A percentile compares a stretch with the other conserved stretches of the same genome.
These are phyloP conservation scores for Epizoanthus ramosus DNA, from an alignment of 92 coral and sea anemone genomes.

Conservation along the genomic window DNA sequence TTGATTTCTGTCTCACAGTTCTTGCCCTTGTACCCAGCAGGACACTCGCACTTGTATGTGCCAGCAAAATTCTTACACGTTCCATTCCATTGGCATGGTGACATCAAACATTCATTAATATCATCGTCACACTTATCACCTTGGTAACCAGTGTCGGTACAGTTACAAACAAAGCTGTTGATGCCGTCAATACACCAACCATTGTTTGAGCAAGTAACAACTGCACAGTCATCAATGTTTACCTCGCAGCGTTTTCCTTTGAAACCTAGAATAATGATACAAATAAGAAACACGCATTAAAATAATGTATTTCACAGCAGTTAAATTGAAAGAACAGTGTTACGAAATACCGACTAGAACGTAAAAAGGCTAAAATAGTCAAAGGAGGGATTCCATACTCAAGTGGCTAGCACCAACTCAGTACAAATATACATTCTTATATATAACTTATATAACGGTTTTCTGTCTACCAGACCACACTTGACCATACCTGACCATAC, in stretches of 20 bases:
- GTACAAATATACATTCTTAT: no score
- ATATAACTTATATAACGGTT: no score
- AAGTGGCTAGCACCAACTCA: no score
- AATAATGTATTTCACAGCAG: no score
- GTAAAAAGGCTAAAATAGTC: no score
- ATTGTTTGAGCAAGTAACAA: constrained; percentile 53
- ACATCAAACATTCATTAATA: constrained; percentile 45
- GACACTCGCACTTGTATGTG: constrained; percentile 73
- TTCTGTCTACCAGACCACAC: no score
- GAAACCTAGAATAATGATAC: constrained; percentile 64
- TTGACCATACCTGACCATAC: no score
- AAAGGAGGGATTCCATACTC: no score
- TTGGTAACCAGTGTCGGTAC: constrained; percentile 60
- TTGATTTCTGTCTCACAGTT: constrained; percentile 78
- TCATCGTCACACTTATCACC: constrained; percentile 43
- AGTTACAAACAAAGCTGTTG: constrained; percentile 39
- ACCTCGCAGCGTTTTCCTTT: constrained; percentile 70
- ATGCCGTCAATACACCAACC: constrained; percentile 49
- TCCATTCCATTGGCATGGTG: constrained; percentile 71
- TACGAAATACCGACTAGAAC: no score
- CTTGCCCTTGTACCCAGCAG: constrained; percentile 70
- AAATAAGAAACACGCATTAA: no score
- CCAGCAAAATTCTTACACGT: constrained; percentile 81
- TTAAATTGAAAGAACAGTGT: no score
- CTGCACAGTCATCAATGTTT: constrained; percentile 85